Evolutionary conservation across 1,140 invertebrate genomes (phyloP), one percentile per base, ranked within the genome.

Genomic region (Halictus rubicundus): DNA sequence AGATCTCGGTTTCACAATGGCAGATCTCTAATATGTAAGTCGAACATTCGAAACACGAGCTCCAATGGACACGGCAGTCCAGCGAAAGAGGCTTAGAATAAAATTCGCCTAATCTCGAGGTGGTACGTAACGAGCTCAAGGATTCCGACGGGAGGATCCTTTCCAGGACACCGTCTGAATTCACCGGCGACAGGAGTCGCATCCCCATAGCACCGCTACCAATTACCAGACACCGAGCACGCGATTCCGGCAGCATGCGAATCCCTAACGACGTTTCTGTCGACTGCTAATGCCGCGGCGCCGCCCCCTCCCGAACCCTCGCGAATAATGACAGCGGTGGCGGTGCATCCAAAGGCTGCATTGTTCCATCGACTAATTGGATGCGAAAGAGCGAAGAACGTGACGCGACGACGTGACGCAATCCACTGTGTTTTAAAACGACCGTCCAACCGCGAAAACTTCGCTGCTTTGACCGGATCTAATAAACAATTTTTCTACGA

Each of bases 261-360:
- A n/a, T n/a, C n/a, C 54, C 54, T 57, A 57, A 57, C 54, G 54
- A 57, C 54, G 21, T 57, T n/a, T 57, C 54, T 57, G 54, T 57
- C 54, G 54, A n/a, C 54, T 57, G 54, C 54, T 57, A 57, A 57
- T 57, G 19, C 54, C 19, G 21, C 21, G 6, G 12, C 19, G 49
- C 14, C 39, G 39, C 39, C 39, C 8, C 52, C 52, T 19, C 19
- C 52, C 8, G 54, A 57, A 57, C 54, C 19, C 54, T 57, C 54
- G 54, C 54, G 54, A 57, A 57, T 57, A 57, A 57, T n/a, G 54
- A 57, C 21, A 21, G 7, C 0, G 54, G 54, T 21, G 54, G 54
- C 54, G n/a, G 54, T 21, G 54, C 54, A 57, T 57, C 54, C 54
- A n/a, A 6, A n/a, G 21, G 19, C 54, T 9, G 54, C 54, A 57